phyloP scores from a whole-genome alignment of 2,797 vertebrate species.

The Alcedo quadribrachys region DNA sequence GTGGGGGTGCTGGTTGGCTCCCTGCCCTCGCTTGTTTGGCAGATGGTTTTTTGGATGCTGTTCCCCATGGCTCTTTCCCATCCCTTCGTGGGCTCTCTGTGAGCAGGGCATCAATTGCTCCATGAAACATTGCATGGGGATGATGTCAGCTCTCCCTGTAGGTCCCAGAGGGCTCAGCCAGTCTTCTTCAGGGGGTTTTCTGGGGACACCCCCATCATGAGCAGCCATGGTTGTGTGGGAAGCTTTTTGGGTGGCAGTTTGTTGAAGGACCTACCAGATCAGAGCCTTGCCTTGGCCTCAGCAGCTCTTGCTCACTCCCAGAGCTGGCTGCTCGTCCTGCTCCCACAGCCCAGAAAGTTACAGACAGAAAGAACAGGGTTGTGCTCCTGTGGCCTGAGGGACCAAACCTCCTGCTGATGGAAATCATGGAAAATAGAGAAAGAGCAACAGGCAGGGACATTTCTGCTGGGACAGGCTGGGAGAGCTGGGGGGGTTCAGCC shows the following conservation, averaged over 20 bases:
- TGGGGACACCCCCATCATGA: not conserved
- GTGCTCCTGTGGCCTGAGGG: not conserved
- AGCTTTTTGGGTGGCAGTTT: not conserved
- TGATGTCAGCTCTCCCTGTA: not conserved
- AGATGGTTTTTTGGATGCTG: not conserved
- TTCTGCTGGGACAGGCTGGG: not conserved
- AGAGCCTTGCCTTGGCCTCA: not conserved
- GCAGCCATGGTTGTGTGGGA: not conserved
- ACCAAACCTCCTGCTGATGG: not conserved
- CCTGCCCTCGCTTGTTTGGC: not conserved
- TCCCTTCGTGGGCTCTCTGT: fast-evolving
- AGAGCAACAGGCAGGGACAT: not conserved
- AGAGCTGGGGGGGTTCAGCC: not conserved
- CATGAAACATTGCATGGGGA: not conserved
- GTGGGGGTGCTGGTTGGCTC: not conserved
- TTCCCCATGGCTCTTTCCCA: fast-evolving
- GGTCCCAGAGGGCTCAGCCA: not conserved
- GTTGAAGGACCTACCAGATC: not conserved
- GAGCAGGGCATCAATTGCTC: not conserved
- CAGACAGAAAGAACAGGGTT: not conserved
- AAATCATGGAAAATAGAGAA: not conserved
- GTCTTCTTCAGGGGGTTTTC: not conserved
- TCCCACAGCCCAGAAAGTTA: not conserved
- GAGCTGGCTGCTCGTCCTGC: not conserved
- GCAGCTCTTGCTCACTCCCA: fast-evolving